A percentile compares a stretch with the other conserved stretches of the same genome.
phyloP scores from a whole-genome alignment of 2,888 invertebrate genomes.

The Auanema sp. region DNA sequence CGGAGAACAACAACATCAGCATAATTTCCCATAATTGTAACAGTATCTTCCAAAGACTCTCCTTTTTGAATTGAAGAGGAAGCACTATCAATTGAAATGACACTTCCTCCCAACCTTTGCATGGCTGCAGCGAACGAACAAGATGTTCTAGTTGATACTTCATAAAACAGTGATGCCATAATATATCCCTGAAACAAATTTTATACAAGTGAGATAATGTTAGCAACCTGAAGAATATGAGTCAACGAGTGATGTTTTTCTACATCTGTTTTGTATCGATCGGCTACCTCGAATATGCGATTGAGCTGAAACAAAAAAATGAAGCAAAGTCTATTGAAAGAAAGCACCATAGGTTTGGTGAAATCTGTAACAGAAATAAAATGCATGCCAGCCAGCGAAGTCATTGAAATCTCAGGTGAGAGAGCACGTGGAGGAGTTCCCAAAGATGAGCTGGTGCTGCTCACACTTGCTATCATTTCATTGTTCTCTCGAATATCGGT shows the following conservation, averaged over 20 bases:
- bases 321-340: constrained; percentile 41
- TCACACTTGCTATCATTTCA: constrained; percentile 5
- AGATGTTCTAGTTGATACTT: constrained; percentile 92
- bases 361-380: constrained; percentile 84
- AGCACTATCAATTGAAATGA: constrained; percentile 79
- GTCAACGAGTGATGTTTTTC: constrained; percentile 81
- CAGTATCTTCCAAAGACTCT: constrained; percentile 81
- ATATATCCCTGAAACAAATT: constrained; percentile 79
- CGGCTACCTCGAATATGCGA: constrained; percentile 90
- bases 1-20: constrained; percentile 83
- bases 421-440: constrained; percentile 31
- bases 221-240: constrained; percentile 76
- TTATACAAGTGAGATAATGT: background rate
- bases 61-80: constrained; percentile 91
- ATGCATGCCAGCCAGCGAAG: constrained; percentile 74
- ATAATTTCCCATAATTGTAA: constrained; percentile 70
- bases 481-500: constrained; percentile 6
- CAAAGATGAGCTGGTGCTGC: constrained; percentile 15
- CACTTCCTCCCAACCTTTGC: constrained; percentile 90
- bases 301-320: constrained; percentile 73
- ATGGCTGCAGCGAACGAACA: constrained; percentile 96
- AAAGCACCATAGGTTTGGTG: constrained; percentile 73
- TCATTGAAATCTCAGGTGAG: constrained; percentile 31
- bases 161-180: constrained; percentile 94
- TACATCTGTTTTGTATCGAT: constrained; percentile 80